Percentiles rank a stretch among this genome's conserved stretches.
phyloP scores from a whole-genome alignment of 2,888 invertebrate species.

The Camptogramma bilineatum region DNA sequence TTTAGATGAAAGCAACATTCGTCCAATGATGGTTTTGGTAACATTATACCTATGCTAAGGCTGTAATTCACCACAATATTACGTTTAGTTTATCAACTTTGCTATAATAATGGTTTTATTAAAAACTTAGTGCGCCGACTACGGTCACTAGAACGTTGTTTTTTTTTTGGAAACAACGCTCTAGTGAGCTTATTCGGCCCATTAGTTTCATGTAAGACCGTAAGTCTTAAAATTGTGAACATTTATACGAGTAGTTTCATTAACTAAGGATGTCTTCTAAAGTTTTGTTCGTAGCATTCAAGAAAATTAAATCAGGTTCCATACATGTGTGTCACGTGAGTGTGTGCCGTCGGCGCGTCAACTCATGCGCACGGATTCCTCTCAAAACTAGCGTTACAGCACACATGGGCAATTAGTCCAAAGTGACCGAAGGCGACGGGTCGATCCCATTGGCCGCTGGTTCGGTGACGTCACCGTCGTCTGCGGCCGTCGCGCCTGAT shows the following conservation, averaged over 20 bases:
- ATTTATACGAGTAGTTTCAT: neutral
- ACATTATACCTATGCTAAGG: no score
- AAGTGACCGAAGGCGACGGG: constrained; percentile 84
- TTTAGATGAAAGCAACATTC: constrained; percentile 41
- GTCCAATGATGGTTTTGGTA: constrained; percentile 6
- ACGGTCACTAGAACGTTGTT: no score
- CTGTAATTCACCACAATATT: no score
- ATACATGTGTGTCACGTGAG: constrained; percentile 23
- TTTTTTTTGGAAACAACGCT: no score
- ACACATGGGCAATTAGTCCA: constrained; percentile 85
- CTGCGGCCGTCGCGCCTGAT: constrained; percentile 84
- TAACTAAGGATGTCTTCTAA: neutral
- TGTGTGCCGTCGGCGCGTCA: constrained; percentile 52
- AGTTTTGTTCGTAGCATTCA: neutral
- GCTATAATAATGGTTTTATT: no score
- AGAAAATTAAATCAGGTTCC: constrained; percentile 11
- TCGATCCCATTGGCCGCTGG: constrained; percentile 75
- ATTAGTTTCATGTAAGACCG: no score
- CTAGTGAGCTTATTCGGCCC: no score
- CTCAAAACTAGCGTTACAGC: constrained; percentile 80
- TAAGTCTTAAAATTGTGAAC: neutral
- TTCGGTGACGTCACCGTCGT: constrained; percentile 79
- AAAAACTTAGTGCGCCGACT: no score
- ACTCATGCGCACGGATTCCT: constrained; percentile 78
- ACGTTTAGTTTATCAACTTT: no score